Evolutionary conservation across 1,140 invertebrate genomes (phyloP).

Genomic region (Drosophila pachea): DNA sequence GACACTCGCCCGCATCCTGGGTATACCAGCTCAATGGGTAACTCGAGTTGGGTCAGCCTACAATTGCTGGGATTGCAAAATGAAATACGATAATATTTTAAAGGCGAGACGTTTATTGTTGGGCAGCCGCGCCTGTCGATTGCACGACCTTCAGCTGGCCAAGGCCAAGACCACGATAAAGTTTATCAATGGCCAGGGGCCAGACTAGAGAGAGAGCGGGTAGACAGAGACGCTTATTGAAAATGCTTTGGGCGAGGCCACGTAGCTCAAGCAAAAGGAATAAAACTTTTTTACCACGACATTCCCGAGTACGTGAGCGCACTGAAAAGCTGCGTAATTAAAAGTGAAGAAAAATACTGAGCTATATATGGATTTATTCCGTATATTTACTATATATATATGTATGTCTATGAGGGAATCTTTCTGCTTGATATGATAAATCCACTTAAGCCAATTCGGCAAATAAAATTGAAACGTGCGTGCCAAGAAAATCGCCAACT

Average conservation of each 20-base stretch:
- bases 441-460: slow-evolving; percentile 73
- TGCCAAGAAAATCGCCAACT: slow-evolving; percentile 63
- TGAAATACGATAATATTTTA: slow-evolving; percentile 37
- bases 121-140: neutral
- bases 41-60: neutral
- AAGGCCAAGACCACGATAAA: slow-evolving; percentile 60
- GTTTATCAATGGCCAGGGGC: slow-evolving; percentile 46
- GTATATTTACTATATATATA: slow-evolving; percentile 49
- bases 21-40: neutral
- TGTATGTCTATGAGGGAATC: slow-evolving; percentile 57
- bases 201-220: slow-evolving; percentile 30
- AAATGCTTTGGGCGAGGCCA: slow-evolving; percentile 69
- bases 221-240: slow-evolving; percentile 54
- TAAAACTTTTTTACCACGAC: slow-evolving; percentile 60
- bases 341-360: slow-evolving; percentile 46
- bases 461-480: slow-evolving; percentile 67
- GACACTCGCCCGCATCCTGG: too few relatives aligned
- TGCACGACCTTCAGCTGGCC: slow-evolving; percentile 27
- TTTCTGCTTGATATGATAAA: slow-evolving; percentile 68
- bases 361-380: slow-evolving; percentile 27
- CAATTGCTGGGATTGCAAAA: slow-evolving; percentile 7
- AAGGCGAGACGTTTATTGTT: slow-evolving; percentile 4
- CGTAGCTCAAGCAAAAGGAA: slow-evolving; percentile 52
- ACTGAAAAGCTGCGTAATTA: slow-evolving; percentile 67
- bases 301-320: slow-evolving; percentile 55